Percentiles rank a stretch among this genome's conserved stretches.
These are phyloP conservation scores for Anticlea derivata DNA, from an alignment of 2,888 invertebrate genomes.

Conservation along the genomic window DNA sequence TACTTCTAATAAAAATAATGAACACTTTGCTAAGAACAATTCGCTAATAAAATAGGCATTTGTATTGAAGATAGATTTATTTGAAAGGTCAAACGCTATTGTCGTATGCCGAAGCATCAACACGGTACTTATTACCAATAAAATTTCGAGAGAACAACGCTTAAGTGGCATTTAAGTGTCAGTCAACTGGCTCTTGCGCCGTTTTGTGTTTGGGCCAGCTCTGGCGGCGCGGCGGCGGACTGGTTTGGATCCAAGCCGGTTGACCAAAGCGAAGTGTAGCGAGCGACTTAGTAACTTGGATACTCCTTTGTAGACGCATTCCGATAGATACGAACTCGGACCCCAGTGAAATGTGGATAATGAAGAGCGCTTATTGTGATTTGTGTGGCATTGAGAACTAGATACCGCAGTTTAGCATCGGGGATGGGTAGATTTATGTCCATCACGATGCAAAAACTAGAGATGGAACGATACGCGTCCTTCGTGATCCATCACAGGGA, in stretches of 20 bases:
- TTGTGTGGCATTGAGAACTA: constrained; percentile 66
- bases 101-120: constrained; percentile 54
- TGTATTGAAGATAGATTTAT: constrained; percentile 25
- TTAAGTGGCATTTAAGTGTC: constrained; percentile 81
- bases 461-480: constrained; percentile 11
- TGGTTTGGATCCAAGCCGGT: constrained; percentile 73
- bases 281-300: constrained; percentile 72
- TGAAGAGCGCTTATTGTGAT: constrained; percentile 80
- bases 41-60: constrained; percentile 21
- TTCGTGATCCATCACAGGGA: not conserved
- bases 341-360: constrained; percentile 76
- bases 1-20: constrained; percentile 35
- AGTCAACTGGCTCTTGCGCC: constrained; percentile 75
- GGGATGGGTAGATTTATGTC: constrained; percentile 47
- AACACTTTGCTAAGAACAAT: constrained; percentile 4
- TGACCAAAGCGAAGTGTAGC: constrained; percentile 68
- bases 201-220: constrained; percentile 57
- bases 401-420: constrained; percentile 33
- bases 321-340: constrained; percentile 73
- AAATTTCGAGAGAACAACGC: constrained; percentile 75
- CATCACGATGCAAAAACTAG: constrained; percentile 25
- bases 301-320: constrained; percentile 79
- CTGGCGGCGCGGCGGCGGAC: no score
- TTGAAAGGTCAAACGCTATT: constrained; percentile 39
- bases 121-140: constrained; percentile 76